Conservation (phyloP, 37 sponge, comb jelly and placozoan species). For the Spongia lamella region DNA sequence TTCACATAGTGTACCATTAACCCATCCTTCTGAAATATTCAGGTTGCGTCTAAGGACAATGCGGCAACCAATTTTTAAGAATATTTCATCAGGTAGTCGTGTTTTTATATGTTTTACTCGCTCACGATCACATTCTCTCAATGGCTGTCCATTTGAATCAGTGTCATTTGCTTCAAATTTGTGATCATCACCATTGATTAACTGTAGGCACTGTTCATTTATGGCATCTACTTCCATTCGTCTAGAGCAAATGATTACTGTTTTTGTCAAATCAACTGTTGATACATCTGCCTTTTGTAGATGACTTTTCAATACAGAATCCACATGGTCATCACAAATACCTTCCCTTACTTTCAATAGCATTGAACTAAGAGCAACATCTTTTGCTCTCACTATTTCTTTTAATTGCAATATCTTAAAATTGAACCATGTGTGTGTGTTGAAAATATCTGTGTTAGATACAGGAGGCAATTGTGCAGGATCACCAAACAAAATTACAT, state of each 20-base stretch:
- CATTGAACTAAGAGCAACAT: not conserved
- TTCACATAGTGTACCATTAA: too few species aligned
- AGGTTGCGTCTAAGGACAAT: not conserved
- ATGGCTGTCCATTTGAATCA: slow-evolving; percentile 6
- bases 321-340: too few species aligned
- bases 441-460: slow-evolving; percentile 20
- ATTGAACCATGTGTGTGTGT: not conserved
- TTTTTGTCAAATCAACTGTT: slow-evolving; percentile 1
- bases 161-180: not conserved
- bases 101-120: not conserved
- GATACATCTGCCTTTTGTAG: not conserved
- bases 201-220: not conserved
- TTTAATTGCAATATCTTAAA: not conserved
- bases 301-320: not conserved
- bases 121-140: not conserved
- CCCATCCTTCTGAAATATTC: slow-evolving; percentile 4
- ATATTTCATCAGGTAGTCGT: not conserved
- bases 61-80: slow-evolving; percentile 1
- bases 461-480: too few species aligned
- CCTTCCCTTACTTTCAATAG: not conserved
- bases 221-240: not conserved
- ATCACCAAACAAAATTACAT: slow-evolving; percentile 16
- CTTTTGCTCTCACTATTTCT: slow-evolving; percentile 2
- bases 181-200: not conserved
- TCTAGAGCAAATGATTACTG: slow-evolving; percentile 26